A percentile compares a stretch with the other conserved stretches of the same genome.
Conservation (phyloP, 1,140 invertebrate genomes). For the Antheraea mylitta region DNA sequence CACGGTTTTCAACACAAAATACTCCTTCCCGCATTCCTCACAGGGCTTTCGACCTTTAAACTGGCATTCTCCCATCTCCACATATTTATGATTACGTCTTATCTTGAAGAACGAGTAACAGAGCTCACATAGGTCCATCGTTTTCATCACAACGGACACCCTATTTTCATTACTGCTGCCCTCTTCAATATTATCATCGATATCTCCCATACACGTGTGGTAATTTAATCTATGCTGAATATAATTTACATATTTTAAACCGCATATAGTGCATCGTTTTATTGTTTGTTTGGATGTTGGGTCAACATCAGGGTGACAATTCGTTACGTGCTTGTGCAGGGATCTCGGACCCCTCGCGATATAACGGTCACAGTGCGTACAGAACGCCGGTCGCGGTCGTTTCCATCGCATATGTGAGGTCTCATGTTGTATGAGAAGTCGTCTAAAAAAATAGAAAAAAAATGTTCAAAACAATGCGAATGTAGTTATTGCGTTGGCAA, state of each 20-base stretch:
- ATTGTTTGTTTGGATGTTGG: neutral
- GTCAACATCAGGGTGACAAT: neutral
- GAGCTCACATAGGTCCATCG: neutral
- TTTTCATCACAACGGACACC: neutral
- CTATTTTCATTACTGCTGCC: neutral
- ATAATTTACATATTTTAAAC: neutral
- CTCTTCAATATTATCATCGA: neutral
- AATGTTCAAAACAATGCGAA: too few species aligned
- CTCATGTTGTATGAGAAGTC: neutral
- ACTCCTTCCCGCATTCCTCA: neutral
- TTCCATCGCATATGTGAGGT: neutral
- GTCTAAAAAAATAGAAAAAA: neutral
- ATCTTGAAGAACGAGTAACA: neutral
- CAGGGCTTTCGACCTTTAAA: neutral
- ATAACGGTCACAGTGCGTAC: neutral
- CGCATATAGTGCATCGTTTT: neutral
- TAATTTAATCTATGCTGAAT: neutral
- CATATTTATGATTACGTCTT: neutral
- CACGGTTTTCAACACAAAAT: neutral
- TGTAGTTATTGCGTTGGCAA: too few species aligned
- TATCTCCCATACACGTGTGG: neutral
- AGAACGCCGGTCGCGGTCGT: neutral
- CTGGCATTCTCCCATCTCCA: neutral
- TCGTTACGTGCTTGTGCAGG: neutral
- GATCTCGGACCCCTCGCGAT: neutral